Conservation (phyloP, 1,140 invertebrate species). For the Magallana angulata region DNA sequence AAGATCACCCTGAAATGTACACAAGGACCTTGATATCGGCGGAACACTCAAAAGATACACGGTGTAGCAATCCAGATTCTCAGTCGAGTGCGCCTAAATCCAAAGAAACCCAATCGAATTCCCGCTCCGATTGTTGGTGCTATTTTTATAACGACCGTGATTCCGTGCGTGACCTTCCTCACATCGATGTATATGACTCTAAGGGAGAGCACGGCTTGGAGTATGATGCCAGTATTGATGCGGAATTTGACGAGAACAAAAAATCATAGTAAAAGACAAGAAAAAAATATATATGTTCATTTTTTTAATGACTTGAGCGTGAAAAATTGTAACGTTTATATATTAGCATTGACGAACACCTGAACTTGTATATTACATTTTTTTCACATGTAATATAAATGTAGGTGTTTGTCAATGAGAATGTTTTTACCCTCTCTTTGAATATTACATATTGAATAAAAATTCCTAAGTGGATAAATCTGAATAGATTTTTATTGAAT, state of each 20-base stretch:
- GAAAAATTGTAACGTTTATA: background rate
- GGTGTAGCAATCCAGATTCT: too few relatives aligned
- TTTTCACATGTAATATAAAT: too few relatives aligned
- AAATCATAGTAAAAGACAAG: background rate
- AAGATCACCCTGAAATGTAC: constrained; percentile 18
- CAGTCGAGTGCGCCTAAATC: background rate
- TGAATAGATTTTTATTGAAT: too few relatives aligned
- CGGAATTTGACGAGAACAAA: background rate
- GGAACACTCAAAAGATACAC: background rate
- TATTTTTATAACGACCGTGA: constrained; percentile 22
- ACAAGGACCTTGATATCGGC: background rate
- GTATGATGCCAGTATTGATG: background rate
- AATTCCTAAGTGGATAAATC: too few relatives aligned
- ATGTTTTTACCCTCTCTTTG: too few relatives aligned
- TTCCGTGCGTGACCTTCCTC: background rate
- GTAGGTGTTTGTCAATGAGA: too few relatives aligned
- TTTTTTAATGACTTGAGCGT: background rate
- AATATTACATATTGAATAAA: too few relatives aligned
- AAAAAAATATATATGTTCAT: background rate
- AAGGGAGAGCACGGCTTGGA: background rate
- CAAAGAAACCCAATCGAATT: background rate
- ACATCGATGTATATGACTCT: background rate
- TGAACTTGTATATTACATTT: too few relatives aligned
- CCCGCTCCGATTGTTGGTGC: background rate
- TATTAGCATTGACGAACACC: too few relatives aligned